Base-by-base conservation (phyloP, 2,797 vertebrate genomes). In the Hypotaenidia philippensis region DNA sequence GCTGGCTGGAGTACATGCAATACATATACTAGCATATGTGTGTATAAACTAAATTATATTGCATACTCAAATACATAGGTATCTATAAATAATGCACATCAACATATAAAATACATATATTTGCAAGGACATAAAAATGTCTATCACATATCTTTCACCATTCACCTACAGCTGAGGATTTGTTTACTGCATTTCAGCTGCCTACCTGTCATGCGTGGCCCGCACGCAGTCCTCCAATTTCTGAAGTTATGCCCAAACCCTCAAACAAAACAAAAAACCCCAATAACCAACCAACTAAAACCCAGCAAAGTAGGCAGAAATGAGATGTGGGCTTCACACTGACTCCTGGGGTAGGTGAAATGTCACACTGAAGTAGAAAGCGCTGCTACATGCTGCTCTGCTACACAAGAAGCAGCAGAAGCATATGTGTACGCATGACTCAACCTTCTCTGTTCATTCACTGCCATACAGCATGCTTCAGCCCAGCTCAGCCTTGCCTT, bases 401-500 rank as follows among this genome's bases (percentile, higher is more conserved):
- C 44, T 83, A 57, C 19, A 11, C 1, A 1, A 36, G 55, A 18
- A 59, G 61, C 70, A 61, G 47, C 59, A 83, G 53, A 41, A 89
- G 26, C 31, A 8, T 3, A 50, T 1, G 2, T 0, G 2, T 25
- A 47, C 21, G 1, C 31, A 21, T 8, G 32, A 78, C 72, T 81
- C 6, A 0, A 60, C 53, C 15, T 61, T 63, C 82, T 69, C 47
- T 7, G 1, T 80, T 82, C 90, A 83, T 82, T 93, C 83, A 87
- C 16, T 5, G 1, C 45, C 66, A 80, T 20, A 89, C 16, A 4
- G 72, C 74, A 34, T 95, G 87, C 66, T 65, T 83, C 55, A 64
- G 66, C 55, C 90, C 29, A 49, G 78, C 61, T 82, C 13, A 7
- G 70, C 85, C 93, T 89, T 64, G 90, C 89, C 81, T 91, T 95